These are phyloP conservation scores for Aphelenchoides fujianensis DNA, from an alignment of 1,140 invertebrate species.

Conservation along the genomic window DNA sequence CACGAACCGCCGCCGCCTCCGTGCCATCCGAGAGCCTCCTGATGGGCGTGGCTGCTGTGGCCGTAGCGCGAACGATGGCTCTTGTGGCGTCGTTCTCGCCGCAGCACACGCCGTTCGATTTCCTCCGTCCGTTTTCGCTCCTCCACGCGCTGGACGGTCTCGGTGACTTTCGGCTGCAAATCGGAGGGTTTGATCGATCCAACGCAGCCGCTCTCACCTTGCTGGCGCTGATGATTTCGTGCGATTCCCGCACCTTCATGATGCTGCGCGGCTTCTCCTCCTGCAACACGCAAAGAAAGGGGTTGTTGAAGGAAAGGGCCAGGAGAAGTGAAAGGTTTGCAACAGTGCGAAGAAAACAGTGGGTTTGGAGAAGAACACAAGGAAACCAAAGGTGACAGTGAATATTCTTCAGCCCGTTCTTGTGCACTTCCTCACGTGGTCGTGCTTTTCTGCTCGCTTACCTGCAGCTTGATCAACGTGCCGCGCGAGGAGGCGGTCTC, in stretches of 20 bases:
- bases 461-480: slow-evolving; percentile 10
- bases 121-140: slow-evolving; percentile 53
- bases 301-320: background rate
- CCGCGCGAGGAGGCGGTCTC: slow-evolving; percentile 10
- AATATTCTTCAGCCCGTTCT: no score
- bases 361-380: no score
- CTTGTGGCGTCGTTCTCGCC: slow-evolving; percentile 37
- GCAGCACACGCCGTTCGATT: slow-evolving; percentile 43
- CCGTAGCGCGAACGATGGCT: slow-evolving; percentile 38
- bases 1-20: background rate
- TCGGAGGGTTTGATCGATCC: background rate
- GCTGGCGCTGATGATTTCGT: background rate
- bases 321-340: background rate
- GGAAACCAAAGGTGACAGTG: no score
- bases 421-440: background rate
- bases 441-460: background rate
- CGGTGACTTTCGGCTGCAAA: slow-evolving; percentile 49
- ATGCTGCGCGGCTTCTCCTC: slow-evolving; percentile 12
- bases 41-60: slow-evolving; percentile 16
- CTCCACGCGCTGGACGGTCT: slow-evolving; percentile 52
- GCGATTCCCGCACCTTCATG: slow-evolving; percentile 1
- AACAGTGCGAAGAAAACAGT: background rate
- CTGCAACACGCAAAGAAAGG: background rate
- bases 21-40: slow-evolving; percentile 19
- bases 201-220: background rate